A percentile compares a stretch with the other conserved stretches of the same genome.
These are phyloP conservation scores for Brassicogethes aeneus DNA, from an alignment of 2,888 invertebrate genomes.

Conservation along the genomic window DNA sequence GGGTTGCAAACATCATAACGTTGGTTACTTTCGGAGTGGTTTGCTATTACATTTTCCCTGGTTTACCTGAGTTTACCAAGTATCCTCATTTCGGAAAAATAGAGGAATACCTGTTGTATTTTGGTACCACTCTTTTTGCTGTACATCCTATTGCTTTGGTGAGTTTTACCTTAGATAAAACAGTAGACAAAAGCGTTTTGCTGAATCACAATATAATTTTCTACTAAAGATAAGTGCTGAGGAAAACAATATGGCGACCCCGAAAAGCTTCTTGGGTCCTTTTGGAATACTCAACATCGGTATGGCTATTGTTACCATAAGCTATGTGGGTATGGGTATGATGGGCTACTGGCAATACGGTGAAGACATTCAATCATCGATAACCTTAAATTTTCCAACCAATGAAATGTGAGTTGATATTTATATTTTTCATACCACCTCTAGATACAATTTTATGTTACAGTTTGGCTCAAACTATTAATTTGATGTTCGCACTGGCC, in stretches of 20 bases:
- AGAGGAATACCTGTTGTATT: slow-evolving; percentile 74
- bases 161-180: background rate
- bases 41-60: slow-evolving; percentile 70
- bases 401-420: slow-evolving; percentile 38
- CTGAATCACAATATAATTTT: background rate
- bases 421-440: no score
- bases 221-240: background rate
- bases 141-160: slow-evolving; percentile 93
- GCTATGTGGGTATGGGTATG: slow-evolving; percentile 72
- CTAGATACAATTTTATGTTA: no score
- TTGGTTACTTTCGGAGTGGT: slow-evolving; percentile 75
- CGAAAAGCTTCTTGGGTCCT: slow-evolving; percentile 62
- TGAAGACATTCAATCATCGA: slow-evolving; percentile 63
- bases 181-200: background rate
- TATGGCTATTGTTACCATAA: slow-evolving; percentile 63
- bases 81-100: slow-evolving; percentile 54
- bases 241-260: slow-evolving; percentile 52
- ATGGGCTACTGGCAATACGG: slow-evolving; percentile 82
- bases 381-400: slow-evolving; percentile 72
- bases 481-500: slow-evolving; percentile 53
- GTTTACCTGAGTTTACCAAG: slow-evolving; percentile 53
- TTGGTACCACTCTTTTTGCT: slow-evolving; percentile 91
- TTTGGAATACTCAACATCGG: slow-evolving; percentile 78
- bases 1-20: slow-evolving; percentile 77
- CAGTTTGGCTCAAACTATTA: slow-evolving; percentile 57